A percentile compares a stretch with the other conserved stretches of the same genome.
Conservation (phyloP, 64 coral and sea anemone species). For the Astreopora myriophthalma region DNA sequence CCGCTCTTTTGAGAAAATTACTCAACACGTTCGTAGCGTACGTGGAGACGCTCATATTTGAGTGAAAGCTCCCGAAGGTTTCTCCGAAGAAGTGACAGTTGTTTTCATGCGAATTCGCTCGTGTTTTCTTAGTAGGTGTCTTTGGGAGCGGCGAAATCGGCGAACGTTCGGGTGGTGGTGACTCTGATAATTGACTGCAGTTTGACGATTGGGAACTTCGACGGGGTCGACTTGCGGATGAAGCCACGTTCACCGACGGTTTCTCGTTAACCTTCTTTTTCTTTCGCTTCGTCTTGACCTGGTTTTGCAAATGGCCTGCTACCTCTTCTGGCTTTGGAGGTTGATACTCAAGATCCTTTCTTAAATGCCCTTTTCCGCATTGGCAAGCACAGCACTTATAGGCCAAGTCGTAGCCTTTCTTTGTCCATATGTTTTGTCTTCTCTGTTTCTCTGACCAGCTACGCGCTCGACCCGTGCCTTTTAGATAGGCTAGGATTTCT, state of each 20-base stretch:
- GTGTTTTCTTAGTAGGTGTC: slow-evolving; percentile 95
- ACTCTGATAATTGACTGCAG: slow-evolving; percentile 72
- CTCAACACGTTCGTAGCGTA: slow-evolving; percentile 35
- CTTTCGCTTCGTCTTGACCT: slow-evolving; percentile 81
- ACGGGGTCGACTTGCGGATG: slow-evolving; percentile 60
- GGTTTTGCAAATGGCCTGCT: slow-evolving; percentile 20
- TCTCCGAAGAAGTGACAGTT: slow-evolving; percentile 70
- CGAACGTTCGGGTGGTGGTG: slow-evolving; percentile 81
- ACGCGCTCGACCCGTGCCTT: slow-evolving; percentile 89
- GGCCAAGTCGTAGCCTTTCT: slow-evolving; percentile 94
- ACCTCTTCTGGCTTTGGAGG: slow-evolving; percentile 69
- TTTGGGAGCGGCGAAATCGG: slow-evolving; percentile 81
- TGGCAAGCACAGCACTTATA: slow-evolving; percentile 96
- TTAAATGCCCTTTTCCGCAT: slow-evolving; percentile 92
- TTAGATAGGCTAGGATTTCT: slow-evolving; percentile 85
- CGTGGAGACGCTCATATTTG: slow-evolving; percentile 3
- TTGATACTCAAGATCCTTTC: slow-evolving; percentile 91
- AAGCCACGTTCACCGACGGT: slow-evolving; percentile 75
- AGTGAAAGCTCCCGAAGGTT: slow-evolving; percentile 25
- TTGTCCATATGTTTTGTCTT: slow-evolving; percentile 98
- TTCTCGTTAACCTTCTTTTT: slow-evolving; percentile 98
- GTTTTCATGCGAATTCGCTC: slow-evolving; percentile 63
- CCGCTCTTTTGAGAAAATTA: slow-evolving; percentile 88
- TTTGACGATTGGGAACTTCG: slow-evolving; percentile 89
- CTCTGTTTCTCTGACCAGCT: slow-evolving; percentile 98